phyloP scores from a whole-genome alignment of 2,113 vertebrate species.

The Myrmophylax atrothorax region DNA sequence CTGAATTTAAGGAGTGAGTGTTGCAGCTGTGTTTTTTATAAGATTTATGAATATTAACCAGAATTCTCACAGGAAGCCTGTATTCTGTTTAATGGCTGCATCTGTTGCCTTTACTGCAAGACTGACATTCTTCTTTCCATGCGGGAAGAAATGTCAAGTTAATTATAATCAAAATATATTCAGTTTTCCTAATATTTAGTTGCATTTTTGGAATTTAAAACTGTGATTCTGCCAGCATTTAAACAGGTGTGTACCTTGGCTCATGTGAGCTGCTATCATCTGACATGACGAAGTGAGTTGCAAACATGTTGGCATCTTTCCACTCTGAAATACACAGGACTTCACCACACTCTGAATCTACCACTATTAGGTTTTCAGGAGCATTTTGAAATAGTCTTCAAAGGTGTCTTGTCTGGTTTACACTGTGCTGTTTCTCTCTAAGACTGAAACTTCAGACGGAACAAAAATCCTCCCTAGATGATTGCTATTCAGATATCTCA shows the following conservation, averaged over 20 bases:
- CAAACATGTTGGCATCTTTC: not conserved
- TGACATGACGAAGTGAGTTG: not conserved
- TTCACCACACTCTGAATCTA: not conserved
- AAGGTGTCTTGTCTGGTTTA: not conserved
- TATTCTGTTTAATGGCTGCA: not conserved
- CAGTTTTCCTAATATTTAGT: not conserved
- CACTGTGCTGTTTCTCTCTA: not conserved
- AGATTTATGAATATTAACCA: not conserved
- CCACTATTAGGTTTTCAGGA: not conserved
- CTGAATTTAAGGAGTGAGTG: not conserved
- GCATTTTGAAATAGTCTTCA: not conserved
- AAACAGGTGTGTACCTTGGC: not conserved
- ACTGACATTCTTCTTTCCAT: not conserved
- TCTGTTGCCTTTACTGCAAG: not conserved
- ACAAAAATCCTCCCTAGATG: not conserved
- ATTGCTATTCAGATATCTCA: not conserved
- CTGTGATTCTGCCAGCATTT: not conserved
- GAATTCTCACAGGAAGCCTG: not conserved
- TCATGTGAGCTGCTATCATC: not conserved
- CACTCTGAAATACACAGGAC: not conserved
- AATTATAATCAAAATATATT: not conserved
- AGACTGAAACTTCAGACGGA: not conserved
- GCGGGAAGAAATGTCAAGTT: slow-evolving; percentile 4
- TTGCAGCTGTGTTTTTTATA: not conserved
- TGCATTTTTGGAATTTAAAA: not conserved